Percentiles rank a stretch among this genome's conserved stretches.
These are phyloP conservation scores for Pangasius sanitwongsei DNA, from an alignment of 2,797 vertebrate genomes.

Conservation along the genomic window DNA sequence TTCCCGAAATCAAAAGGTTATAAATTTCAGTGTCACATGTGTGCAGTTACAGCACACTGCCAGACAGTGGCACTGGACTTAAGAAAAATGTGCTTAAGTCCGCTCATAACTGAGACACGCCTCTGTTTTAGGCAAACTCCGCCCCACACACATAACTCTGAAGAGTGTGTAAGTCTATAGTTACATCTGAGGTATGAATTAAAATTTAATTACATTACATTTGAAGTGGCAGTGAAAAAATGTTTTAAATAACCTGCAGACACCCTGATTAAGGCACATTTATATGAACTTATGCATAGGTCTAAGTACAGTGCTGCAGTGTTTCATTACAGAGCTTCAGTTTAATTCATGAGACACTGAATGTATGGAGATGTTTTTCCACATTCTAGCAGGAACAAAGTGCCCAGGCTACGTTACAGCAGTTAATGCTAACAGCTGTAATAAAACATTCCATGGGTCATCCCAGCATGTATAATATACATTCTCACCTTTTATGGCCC, in stretches of 20 bases:
- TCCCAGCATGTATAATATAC: constrained; percentile 18
- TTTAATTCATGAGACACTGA: constrained; percentile 12
- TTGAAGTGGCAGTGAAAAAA: too few relatives aligned
- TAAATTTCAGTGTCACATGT: too few relatives aligned
- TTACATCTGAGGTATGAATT: neutral
- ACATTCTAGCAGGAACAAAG: neutral
- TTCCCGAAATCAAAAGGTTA: neutral
- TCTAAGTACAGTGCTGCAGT: neutral
- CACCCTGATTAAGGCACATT: constrained; percentile 4
- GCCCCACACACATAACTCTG: neutral
- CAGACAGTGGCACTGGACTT: neutral
- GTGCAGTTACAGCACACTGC: too few relatives aligned
- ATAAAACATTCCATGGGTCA: constrained; percentile 10
- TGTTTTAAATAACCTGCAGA: neutral
- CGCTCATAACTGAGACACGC: neutral
- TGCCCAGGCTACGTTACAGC: neutral
- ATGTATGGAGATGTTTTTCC: neutral
- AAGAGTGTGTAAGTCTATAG: neutral
- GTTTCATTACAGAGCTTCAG: constrained; percentile 6
- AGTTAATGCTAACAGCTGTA: constrained; percentile 3
- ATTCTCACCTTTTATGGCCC: constrained; percentile 13
- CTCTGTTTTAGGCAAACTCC: neutral
- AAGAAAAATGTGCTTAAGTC: neutral
- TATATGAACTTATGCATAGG: constrained; percentile 4
- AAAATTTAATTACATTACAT: too few relatives aligned